Percentiles rank a stretch among this genome's conserved stretches.
These are phyloP conservation scores for Tamandua tetradactyla DNA, from an alignment of 2,797 vertebrate genomes.

Conservation along the genomic window DNA sequence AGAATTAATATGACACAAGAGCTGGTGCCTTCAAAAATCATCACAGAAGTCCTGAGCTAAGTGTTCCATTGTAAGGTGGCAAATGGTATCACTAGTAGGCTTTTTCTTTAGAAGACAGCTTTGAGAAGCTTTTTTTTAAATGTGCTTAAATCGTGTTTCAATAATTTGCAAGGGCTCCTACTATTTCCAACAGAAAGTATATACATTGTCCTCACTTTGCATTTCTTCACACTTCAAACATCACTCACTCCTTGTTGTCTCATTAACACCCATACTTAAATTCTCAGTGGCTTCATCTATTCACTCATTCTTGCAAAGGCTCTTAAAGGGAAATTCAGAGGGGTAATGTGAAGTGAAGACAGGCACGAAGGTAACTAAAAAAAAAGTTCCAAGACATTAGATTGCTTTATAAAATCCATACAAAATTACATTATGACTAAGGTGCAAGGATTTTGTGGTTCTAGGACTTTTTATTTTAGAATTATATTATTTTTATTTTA, in stretches of 20 bases:
- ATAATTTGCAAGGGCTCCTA: neutral
- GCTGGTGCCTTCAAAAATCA: neutral
- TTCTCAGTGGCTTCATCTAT: neutral
- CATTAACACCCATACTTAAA: constrained; percentile 13
- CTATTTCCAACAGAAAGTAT: neutral
- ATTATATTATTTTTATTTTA: constrained; percentile 85
- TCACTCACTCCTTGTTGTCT: neutral
- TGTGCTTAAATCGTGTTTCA: neutral
- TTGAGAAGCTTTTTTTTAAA: constrained; percentile 3
- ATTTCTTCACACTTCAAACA: neutral
- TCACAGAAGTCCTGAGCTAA: neutral
- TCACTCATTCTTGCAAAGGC: neutral
- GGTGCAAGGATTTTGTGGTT: neutral
- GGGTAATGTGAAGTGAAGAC: neutral
- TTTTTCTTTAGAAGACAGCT: neutral
- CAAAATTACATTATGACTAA: neutral
- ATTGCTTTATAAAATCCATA: constrained; percentile 1
- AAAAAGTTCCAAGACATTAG: neutral
- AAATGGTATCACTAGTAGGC: neutral
- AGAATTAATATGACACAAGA: neutral
- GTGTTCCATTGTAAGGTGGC: neutral
- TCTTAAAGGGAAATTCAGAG: neutral
- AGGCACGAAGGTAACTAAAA: neutral
- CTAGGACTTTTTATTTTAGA: constrained; percentile 77
- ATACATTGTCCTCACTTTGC: neutral